Evolutionary conservation across 92 coral and sea anemone species (phyloP).

Genomic region (Palythoa caribaeorum): DNA sequence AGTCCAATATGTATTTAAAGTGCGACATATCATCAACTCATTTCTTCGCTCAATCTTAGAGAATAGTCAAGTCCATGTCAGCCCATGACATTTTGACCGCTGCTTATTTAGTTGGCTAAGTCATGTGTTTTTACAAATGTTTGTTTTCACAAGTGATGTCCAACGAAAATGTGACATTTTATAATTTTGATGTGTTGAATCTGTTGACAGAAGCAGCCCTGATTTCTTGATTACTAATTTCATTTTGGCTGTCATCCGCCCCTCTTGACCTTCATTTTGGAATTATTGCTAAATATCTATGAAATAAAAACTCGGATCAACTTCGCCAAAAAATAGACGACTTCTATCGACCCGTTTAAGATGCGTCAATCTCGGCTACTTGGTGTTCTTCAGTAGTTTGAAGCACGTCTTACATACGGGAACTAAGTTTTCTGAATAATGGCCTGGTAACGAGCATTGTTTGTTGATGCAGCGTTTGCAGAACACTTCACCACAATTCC

Average conservation of each 20-base stretch:
- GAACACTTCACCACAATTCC: conserved; percentile 99
- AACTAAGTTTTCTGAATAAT: conserved; percentile 98
- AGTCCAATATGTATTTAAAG: too few species aligned
- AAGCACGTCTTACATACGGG: conserved; percentile 95
- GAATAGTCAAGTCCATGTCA: too few species aligned
- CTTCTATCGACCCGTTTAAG: background rate
- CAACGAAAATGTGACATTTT: too few species aligned
- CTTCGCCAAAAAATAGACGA: background rate
- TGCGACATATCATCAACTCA: too few species aligned
- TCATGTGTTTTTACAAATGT: too few species aligned
- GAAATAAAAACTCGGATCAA: background rate
- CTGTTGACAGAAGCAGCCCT: too few species aligned
- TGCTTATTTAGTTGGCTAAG: too few species aligned
- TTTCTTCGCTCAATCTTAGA: too few species aligned
- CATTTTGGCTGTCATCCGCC: background rate
- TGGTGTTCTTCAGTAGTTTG: conserved; percentile 60
- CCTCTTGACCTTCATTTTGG: background rate
- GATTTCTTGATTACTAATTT: background rate
- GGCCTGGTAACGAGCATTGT: conserved; percentile 94
- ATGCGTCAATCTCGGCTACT: background rate
- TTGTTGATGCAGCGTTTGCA: conserved; percentile 93
- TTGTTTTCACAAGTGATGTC: too few species aligned
- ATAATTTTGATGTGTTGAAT: too few species aligned
- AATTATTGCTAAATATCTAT: background rate
- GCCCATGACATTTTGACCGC: too few species aligned